Conservation (phyloP, 1,140 invertebrate species). For the Marisa cornuarietis region DNA sequence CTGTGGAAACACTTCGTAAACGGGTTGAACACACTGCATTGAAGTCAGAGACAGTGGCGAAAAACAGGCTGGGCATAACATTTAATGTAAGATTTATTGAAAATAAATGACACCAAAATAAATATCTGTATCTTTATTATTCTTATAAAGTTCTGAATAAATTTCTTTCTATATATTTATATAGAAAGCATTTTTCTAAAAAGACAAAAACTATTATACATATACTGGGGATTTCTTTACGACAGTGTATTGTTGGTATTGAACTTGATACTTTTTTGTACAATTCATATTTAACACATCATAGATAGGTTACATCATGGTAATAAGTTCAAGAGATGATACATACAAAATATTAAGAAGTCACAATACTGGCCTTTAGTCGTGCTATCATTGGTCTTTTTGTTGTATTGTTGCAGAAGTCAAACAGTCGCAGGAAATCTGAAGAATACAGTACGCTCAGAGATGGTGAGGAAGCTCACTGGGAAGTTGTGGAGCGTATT, state of each 20-base stretch:
- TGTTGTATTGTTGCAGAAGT: constrained; percentile 41
- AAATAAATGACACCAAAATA: not conserved
- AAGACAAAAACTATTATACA: too few species aligned
- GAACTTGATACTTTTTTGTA: too few species aligned
- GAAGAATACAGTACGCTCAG: constrained; percentile 52
- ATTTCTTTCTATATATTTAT: not conserved
- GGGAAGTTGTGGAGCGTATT: constrained; percentile 96
- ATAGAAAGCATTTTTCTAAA: not conserved
- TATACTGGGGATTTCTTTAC: too few species aligned
- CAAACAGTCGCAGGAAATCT: constrained; percentile 36
- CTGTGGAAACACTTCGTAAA: constrained; percentile 77
- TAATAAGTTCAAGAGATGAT: too few species aligned
- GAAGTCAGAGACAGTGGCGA: constrained; percentile 86
- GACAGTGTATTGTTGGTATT: too few species aligned
- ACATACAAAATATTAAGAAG: too few species aligned
- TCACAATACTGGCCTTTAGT: too few species aligned
- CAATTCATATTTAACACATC: too few species aligned
- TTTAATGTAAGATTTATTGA: constrained; percentile 73
- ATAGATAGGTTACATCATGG: too few species aligned
- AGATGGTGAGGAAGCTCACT: constrained; percentile 66
- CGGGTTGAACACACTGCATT: constrained; percentile 87
- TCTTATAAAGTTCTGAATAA: not conserved
- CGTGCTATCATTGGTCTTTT: too few species aligned
- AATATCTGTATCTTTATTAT: not conserved
- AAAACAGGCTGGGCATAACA: constrained; percentile 86